phyloP scores from a whole-genome alignment of 2,113 vertebrate species.

The Calidris pygmaea region DNA sequence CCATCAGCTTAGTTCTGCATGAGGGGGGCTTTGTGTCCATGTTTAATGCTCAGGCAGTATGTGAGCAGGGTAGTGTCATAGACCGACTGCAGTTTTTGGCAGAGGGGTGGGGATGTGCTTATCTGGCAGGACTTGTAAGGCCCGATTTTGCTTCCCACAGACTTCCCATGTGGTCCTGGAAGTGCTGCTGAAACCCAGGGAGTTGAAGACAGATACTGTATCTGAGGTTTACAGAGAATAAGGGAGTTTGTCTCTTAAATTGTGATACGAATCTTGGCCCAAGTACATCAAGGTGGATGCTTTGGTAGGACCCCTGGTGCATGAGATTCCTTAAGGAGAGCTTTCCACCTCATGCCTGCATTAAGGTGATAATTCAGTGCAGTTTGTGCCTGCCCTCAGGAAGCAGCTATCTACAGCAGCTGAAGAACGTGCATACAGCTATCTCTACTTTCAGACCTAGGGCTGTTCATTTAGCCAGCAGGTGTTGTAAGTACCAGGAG shows the following conservation, averaged over 20 bases:
- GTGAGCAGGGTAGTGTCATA: background rate
- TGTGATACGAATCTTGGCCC: background rate
- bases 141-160: background rate
- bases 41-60: accelerated
- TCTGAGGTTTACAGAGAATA: background rate
- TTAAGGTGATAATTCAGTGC: background rate
- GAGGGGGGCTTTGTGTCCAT: background rate
- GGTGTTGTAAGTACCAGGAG: background rate
- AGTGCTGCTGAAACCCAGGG: background rate
- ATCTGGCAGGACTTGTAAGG: background rate
- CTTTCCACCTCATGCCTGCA: background rate
- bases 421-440: background rate
- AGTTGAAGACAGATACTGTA: background rate
- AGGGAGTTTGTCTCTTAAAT: background rate
- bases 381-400: background rate
- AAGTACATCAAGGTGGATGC: background rate
- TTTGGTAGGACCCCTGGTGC: background rate
- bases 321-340: background rate
- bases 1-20: background rate
- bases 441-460: background rate
- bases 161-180: background rate
- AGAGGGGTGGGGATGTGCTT: background rate
- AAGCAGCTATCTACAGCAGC: background rate
- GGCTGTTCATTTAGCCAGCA: background rate
- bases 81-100: background rate